These are phyloP conservation scores for Glyptemys insculpta DNA, from an alignment of 2,797 vertebrate genomes.

Conservation along the genomic window DNA sequence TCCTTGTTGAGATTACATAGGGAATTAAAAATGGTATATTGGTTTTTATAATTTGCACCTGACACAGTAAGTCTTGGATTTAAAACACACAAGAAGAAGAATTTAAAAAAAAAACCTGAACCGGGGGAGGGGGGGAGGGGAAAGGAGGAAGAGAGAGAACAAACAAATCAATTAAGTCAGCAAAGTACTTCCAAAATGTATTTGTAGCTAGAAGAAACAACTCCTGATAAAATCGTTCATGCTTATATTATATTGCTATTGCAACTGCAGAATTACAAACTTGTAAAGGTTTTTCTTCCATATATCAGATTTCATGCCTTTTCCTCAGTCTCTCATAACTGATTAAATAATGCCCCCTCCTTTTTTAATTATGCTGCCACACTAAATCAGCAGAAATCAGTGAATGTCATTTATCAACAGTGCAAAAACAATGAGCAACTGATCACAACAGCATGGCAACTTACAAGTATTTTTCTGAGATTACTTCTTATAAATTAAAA, in stretches of 20 bases:
- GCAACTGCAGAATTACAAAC: neutral
- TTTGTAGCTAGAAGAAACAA: constrained; percentile 32
- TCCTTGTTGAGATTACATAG: neutral
- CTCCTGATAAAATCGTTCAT: constrained; percentile 12
- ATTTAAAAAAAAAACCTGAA: neutral
- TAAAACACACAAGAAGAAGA: neutral
- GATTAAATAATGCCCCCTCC: neutral
- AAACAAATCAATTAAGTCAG: constrained; percentile 39
- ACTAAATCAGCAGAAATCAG: neutral
- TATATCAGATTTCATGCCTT: constrained; percentile 24
- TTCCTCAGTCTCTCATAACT: neutral
- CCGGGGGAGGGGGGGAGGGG: neutral
- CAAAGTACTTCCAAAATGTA: constrained; percentile 18
- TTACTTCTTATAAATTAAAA: neutral
- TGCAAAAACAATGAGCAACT: neutral
- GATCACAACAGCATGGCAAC: neutral
- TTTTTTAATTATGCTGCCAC: constrained; percentile 13
- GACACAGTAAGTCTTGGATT: constrained; percentile 31
- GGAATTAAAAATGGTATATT: constrained; percentile 43
- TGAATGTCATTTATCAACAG: neutral
- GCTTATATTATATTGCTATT: constrained; percentile 4
- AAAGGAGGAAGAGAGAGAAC: neutral
- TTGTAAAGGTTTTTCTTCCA: constrained; percentile 17
- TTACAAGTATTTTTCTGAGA: neutral
- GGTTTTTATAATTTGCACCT: neutral